phyloP scores from a whole-genome alignment of 2,888 invertebrate species.

The Drosophila nr. perissopoda region DNA sequence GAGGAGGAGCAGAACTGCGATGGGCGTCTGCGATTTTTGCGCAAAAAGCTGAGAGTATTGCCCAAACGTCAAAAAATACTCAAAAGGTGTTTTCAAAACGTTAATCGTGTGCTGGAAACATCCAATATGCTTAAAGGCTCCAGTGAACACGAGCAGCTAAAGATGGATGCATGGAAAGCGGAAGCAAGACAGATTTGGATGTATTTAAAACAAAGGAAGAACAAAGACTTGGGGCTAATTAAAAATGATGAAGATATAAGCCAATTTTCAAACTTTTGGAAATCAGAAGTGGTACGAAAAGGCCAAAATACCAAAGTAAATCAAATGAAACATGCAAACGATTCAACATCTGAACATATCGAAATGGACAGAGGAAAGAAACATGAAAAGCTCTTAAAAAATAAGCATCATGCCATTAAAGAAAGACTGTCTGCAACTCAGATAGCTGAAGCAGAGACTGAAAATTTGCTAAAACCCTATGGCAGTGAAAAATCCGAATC shows the following conservation, averaged over 20 bases:
- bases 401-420: background rate
- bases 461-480: background rate
- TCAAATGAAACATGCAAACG: background rate
- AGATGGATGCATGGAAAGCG: conserved; percentile 6
- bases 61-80: conserved; percentile 11
- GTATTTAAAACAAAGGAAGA: conserved; percentile 1
- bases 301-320: background rate
- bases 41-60: conserved; percentile 19
- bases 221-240: background rate
- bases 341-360: background rate
- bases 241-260: background rate
- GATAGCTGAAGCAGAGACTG: background rate
- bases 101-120: background rate
- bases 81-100: conserved; percentile 5
- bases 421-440: background rate
- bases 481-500: background rate
- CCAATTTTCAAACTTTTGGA: conserved; percentile 32
- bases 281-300: conserved; percentile 17
- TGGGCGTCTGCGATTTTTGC: conserved; percentile 11
- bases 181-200: conserved; percentile 16
- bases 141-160: no score
- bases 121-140: background rate
- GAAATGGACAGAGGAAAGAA: background rate
- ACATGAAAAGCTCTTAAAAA: background rate
- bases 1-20: conserved; percentile 12